Percentiles rank a stretch among this genome's conserved stretches.
Conservation (phyloP, 2,113 vertebrate species). For the Nesogale talazaci region DNA sequence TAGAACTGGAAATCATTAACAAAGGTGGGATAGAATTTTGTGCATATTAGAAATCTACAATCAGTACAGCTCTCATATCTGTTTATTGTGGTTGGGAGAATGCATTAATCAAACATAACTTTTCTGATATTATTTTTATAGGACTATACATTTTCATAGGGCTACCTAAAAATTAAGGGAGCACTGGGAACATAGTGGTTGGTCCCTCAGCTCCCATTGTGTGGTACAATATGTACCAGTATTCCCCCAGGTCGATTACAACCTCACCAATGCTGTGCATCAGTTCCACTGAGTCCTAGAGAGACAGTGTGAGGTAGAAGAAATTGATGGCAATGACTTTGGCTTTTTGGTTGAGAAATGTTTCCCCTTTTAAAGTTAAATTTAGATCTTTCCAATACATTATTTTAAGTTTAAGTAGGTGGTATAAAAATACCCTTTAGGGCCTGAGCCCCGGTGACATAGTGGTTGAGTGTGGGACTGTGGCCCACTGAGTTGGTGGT, state of each 20-base stretch:
- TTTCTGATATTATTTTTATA: constrained; percentile 41
- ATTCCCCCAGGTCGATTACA: too few species aligned
- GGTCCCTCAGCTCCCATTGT: too few species aligned
- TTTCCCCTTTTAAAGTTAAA: neutral
- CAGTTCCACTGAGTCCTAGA: too few species aligned
- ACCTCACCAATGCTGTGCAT: too few species aligned
- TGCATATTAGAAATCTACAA: constrained; percentile 5
- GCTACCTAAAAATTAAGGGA: neutral
- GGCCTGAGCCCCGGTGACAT: too few species aligned
- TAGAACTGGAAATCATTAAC: neutral
- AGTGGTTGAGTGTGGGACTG: too few species aligned
- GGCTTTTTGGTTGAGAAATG: too few species aligned
- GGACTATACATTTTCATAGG: neutral
- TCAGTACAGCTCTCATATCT: neutral
- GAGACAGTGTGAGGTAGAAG: too few species aligned
- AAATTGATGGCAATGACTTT: too few species aligned
- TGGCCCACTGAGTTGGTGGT: too few species aligned
- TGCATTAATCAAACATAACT: constrained; percentile 7
- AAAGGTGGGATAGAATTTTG: neutral
- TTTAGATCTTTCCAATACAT: constrained; percentile 1
- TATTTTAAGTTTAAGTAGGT: constrained; percentile 18
- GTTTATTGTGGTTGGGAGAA: neutral
- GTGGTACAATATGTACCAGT: too few species aligned
- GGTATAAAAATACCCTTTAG: neutral
- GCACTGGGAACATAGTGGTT: too few species aligned